These are phyloP conservation scores for Phyto melanocephala DNA, from an alignment of 2,888 invertebrate genomes.

Conservation along the genomic window DNA sequence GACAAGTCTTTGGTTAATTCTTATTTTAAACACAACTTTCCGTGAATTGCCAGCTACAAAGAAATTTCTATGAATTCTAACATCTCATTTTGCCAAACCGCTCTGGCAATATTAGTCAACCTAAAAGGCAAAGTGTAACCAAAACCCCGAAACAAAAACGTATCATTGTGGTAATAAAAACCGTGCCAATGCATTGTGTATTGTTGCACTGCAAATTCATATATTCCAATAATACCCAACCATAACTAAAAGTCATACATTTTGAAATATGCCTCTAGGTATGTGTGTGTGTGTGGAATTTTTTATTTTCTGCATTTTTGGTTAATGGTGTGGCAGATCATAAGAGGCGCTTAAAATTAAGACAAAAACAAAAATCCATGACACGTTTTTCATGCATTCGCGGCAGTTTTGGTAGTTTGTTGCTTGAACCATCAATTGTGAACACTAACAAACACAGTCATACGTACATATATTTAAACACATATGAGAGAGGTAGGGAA, in stretches of 20 bases:
- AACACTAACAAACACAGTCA: not conserved
- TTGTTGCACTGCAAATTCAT: not conserved
- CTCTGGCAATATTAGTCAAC: not conserved
- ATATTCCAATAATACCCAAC: not conserved
- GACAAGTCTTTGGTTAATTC: too few species aligned
- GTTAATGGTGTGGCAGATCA: conserved; percentile 57
- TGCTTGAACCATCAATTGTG: not conserved
- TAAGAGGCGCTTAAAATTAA: conserved; percentile 56
- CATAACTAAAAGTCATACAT: conserved; percentile 17
- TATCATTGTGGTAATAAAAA: conserved; percentile 48
- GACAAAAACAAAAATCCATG: conserved; percentile 8
- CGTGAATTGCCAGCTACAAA: too few species aligned
- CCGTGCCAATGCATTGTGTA: conserved; percentile 33
- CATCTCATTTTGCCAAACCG: not conserved
- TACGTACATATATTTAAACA: not conserved
- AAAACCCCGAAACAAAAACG: conserved; percentile 29
- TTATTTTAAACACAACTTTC: too few species aligned
- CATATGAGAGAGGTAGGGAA: not conserved
- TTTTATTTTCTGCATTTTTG: not conserved
- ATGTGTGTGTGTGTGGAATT: not conserved
- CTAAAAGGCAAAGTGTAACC: not conserved
- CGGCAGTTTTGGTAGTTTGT: not conserved
- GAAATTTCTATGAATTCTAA: not conserved
- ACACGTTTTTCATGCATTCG: not conserved
- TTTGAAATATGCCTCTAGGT: not conserved